Conservation (phyloP, 1,140 invertebrate genomes). For the Pogonognathellus flavescens region DNA sequence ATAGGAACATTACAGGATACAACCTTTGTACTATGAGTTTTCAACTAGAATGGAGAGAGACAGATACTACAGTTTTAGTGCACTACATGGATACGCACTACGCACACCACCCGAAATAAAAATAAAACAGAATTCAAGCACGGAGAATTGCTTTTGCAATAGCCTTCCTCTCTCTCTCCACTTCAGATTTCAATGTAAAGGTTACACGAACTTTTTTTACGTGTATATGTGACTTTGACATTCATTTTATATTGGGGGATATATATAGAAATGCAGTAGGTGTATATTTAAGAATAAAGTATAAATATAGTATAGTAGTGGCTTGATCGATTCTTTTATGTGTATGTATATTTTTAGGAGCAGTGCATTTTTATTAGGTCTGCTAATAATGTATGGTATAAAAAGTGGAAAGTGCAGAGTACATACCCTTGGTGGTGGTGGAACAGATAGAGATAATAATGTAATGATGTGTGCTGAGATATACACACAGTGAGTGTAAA, state of each 20-base stretch:
- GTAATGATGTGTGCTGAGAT: neutral
- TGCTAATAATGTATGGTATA: neutral
- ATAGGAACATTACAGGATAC: neutral
- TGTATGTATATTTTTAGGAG: neutral
- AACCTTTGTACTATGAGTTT: neutral
- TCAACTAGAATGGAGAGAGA: no score
- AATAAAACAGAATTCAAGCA: slow-evolving; percentile 41
- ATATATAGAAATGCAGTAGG: no score
- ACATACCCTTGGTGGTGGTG: slow-evolving; percentile 1
- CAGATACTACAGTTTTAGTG: no score
- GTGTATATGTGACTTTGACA: slow-evolving; percentile 6
- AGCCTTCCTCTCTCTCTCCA: slow-evolving; percentile 18
- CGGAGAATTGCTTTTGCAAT: slow-evolving; percentile 34
- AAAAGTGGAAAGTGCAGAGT: neutral
- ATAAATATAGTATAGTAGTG: neutral
- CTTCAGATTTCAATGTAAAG: slow-evolving; percentile 44
- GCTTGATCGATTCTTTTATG: slow-evolving; percentile 18
- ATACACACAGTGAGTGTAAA: neutral
- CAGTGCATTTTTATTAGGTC: neutral
- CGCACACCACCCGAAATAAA: slow-evolving; percentile 10
- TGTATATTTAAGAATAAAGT: no score
- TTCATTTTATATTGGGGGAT: neutral
- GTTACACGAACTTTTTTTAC: slow-evolving; percentile 24
- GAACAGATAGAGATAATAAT: neutral
- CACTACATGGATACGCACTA: neutral